These are phyloP conservation scores for Megaceryle torquata DNA, from an alignment of 2,113 vertebrate species.

Conservation along the genomic window DNA sequence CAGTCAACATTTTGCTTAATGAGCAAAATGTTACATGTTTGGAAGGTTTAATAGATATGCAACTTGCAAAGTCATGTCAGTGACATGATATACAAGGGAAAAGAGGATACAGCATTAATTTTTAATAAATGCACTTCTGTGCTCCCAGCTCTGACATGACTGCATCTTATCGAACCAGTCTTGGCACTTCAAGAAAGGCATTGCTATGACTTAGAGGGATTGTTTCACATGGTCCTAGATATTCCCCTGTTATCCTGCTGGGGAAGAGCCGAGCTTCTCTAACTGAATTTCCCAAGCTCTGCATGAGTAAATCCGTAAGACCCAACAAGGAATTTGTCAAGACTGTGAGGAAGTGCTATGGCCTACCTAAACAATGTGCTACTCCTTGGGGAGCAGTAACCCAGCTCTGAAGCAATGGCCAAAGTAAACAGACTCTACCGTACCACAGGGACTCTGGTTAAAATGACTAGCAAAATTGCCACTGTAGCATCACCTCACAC, in stretches of 20 bases:
- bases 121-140: conserved; percentile 32
- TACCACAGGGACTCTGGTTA: neutral
- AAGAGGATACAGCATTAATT: conserved; percentile 9
- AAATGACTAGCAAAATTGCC: neutral
- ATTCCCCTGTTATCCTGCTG: neutral
- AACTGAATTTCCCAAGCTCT: neutral
- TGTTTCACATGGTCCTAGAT: neutral
- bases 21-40: neutral
- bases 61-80: conserved; percentile 24
- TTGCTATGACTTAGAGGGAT: neutral
- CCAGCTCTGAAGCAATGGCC: neutral
- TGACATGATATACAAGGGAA: conserved; percentile 4
- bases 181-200: neutral
- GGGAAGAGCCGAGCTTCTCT: neutral
- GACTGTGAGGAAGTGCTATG: neutral
- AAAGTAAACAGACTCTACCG: neutral
- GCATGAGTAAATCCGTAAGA: neutral
- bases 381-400: neutral
- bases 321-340: neutral
- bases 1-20: conserved; percentile 6
- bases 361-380: neutral
- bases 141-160: conserved; percentile 15
- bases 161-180: neutral
- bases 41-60: conserved; percentile 17
- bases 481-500: neutral